phyloP scores from a whole-genome alignment of 2,797 vertebrate species.

The Acanthurus lineatus region DNA sequence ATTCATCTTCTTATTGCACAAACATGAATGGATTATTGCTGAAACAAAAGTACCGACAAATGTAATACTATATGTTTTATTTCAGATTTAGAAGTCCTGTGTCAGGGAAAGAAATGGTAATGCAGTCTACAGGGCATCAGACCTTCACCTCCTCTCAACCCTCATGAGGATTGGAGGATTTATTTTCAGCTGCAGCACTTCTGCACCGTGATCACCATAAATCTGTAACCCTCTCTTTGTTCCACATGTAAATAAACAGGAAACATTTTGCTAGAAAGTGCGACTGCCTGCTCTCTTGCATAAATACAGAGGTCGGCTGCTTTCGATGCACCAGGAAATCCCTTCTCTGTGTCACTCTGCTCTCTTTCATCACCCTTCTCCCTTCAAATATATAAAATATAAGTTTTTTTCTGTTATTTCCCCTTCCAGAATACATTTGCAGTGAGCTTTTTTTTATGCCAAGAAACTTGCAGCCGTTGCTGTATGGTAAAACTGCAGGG shows the following conservation, averaged over 20 bases:
- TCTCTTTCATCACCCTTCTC: constrained; percentile 28
- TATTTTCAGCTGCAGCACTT: constrained; percentile 55
- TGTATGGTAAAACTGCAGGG: constrained; percentile 39
- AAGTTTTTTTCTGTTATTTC: constrained; percentile 18
- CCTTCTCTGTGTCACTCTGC: constrained; percentile 38
- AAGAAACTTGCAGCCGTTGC: constrained; percentile 31
- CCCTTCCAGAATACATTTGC: constrained; percentile 17
- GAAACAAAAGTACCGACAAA: constrained; percentile 46
- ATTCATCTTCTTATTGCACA: constrained; percentile 51
- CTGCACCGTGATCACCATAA: constrained; percentile 62
- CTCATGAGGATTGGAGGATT: constrained; percentile 55
- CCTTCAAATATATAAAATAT: constrained; percentile 1
- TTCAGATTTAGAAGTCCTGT: constrained; percentile 39
- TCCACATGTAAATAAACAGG: constrained; percentile 62
- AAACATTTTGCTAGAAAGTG: constrained; percentile 18
- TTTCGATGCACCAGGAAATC: constrained; percentile 40
- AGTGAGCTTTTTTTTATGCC: constrained; percentile 6
- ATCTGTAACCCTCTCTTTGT: constrained; percentile 61
- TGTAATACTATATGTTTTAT: constrained; percentile 33
- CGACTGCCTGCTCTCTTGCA: constrained; percentile 16
- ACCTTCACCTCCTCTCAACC: constrained; percentile 54
- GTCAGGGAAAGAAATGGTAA: constrained; percentile 53
- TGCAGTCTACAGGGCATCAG: constrained; percentile 49
- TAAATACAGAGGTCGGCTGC: constrained; percentile 33
- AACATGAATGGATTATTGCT: constrained; percentile 9